Evolutionary conservation across 2,888 invertebrate genomes (phyloP).

Genomic region (Himalopsyche tibetana): DNA sequence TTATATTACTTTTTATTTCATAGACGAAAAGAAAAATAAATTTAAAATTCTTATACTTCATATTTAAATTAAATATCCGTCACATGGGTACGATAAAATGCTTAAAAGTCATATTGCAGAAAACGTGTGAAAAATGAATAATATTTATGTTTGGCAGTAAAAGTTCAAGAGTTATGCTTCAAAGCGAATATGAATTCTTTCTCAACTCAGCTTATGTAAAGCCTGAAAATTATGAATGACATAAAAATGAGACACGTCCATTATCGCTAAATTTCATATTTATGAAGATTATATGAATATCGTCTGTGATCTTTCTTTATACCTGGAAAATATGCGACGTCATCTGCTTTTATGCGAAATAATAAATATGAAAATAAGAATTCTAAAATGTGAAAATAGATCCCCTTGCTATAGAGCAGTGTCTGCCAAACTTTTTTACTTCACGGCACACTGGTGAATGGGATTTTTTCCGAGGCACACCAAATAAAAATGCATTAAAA

Average conservation of each 20-base stretch:
- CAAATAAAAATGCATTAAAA: too few relatives aligned
- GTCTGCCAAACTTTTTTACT: too few relatives aligned
- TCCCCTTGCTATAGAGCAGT: background rate
- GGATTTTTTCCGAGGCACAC: too few relatives aligned
- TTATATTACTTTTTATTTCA: too few relatives aligned
- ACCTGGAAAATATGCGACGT: background rate
- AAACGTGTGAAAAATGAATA: background rate
- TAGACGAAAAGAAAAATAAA: too few relatives aligned
- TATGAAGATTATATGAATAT: slow-evolving; percentile 28
- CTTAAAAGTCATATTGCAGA: background rate
- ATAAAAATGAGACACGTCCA: slow-evolving; percentile 32
- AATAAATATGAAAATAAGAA: slow-evolving; percentile 28
- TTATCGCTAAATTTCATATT: slow-evolving; percentile 34
- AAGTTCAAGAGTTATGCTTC: slow-evolving; percentile 29
- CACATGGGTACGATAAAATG: too few relatives aligned
- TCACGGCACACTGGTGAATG: too few relatives aligned
- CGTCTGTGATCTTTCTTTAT: slow-evolving; percentile 27
- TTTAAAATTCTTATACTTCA: too few relatives aligned
- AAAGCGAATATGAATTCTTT: background rate
- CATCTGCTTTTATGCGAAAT: slow-evolving; percentile 5
- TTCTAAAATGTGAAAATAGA: background rate
- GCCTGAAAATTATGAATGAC: slow-evolving; percentile 22
- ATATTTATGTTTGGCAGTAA: slow-evolving; percentile 18
- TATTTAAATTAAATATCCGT: too few relatives aligned
- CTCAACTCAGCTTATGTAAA: background rate